Base-by-base conservation (phyloP, 1,140 invertebrate species). In the Drosophila gunungcola region DNA sequence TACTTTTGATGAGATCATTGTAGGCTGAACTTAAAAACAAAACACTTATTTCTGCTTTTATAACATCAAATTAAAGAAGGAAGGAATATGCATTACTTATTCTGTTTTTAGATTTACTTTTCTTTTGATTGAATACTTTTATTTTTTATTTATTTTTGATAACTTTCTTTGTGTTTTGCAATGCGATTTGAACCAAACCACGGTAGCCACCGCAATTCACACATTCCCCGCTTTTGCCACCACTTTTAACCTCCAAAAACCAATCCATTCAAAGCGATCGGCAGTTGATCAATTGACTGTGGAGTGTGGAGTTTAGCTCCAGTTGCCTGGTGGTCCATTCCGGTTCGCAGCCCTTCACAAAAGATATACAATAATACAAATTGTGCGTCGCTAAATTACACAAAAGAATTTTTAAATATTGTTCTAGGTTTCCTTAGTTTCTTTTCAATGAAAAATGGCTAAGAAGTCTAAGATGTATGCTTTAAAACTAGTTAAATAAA, bases 231-330 rank as follows among this genome's bases (percentile, higher is more conserved):
- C 45, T 29, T 10, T 10, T 10, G 38, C n/a, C 29, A 27, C 54
- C 10, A 38, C 36, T 29, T 34, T 10, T 4, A 16, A 2, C n/a
- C 39, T 32, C 41, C 32, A 6, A 9, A 6, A 9, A 29, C 39
- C 39, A 16, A 65, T 65, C 34, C 57, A 62, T 65, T 62, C 64
- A 58, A 73, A 63, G 38, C 43, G 52, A 70, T 80, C 64, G 55
- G 25, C 64, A 58, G 64, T 51, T 54, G 78, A 63, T 80, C 78
- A 80, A 70, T 80, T 68, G 79, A 61, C 55, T 55, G 39, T 65
- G 61, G 43, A 65, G 55, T 41, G 62, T 21, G 16, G 16, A 21
- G 16, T 21, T 0, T 46, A 54, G 34, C 32, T 32, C 39, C 36
- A 38, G 80, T 74, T 80, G 60, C 61, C 29, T 32, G 62, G 61